These are phyloP conservation scores for Eupithecia tripunctaria DNA, from an alignment of 2,888 invertebrate species.

Conservation along the genomic window DNA sequence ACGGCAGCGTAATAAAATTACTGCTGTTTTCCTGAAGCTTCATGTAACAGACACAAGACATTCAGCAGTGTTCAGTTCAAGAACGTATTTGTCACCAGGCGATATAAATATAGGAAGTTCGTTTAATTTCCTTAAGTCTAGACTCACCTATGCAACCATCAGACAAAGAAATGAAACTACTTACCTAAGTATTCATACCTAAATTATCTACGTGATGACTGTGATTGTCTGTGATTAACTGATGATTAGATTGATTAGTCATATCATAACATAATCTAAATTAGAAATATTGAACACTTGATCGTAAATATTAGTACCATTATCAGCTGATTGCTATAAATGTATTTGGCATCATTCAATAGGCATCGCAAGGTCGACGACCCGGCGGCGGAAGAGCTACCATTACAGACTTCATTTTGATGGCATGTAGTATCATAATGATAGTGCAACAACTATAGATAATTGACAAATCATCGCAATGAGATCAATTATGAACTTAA, in stretches of 20 bases:
- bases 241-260: too few species aligned
- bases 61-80: background rate
- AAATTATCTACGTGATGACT: background rate
- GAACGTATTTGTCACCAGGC: constrained; percentile 12
- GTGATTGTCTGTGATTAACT: too few species aligned
- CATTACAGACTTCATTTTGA: constrained; percentile 17
- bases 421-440: background rate
- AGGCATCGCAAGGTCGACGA: constrained; percentile 51
- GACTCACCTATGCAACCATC: background rate
- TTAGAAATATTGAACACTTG: background rate
- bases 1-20: constrained; percentile 17
- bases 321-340: constrained; percentile 44
- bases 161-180: background rate
- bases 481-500: background rate
- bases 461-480: background rate
- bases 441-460: background rate
- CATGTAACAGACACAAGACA: background rate
- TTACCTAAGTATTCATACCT: background rate
- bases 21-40: background rate
- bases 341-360: constrained; percentile 46
- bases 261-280: background rate
- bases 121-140: constrained; percentile 10
- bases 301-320: background rate
- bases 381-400: constrained; percentile 43
- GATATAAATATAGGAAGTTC: constrained; percentile 18